These are phyloP conservation scores for Kryptolebias marmoratus DNA, from an alignment of 2,113 vertebrate genomes.

Conservation along the genomic window DNA sequence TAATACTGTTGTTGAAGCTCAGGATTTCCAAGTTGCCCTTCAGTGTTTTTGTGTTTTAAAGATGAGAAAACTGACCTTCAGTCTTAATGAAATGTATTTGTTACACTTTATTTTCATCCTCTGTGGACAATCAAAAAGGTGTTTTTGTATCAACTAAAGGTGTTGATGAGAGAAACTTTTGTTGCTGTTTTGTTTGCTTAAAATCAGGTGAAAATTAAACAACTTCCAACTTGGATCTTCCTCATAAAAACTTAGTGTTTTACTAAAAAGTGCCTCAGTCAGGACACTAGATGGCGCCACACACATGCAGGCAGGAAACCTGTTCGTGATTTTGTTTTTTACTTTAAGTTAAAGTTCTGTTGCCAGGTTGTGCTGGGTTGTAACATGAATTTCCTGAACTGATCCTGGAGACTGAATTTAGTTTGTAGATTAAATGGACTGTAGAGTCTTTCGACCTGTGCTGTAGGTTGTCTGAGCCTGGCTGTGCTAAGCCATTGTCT, in stretches of 20 bases:
- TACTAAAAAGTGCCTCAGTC: background rate
- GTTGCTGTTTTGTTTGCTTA: background rate
- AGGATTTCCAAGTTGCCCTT: background rate
- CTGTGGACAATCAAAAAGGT: background rate
- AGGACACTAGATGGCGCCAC: slow-evolving; percentile 44
- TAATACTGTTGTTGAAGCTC: background rate
- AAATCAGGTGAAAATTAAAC: slow-evolving; percentile 1
- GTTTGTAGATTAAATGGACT: no score
- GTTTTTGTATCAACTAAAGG: slow-evolving; percentile 5
- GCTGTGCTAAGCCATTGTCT: no score
- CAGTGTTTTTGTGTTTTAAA: background rate
- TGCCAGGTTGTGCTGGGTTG: no score
- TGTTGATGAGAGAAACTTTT: background rate
- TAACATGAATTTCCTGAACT: no score
- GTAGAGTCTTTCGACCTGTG: no score
- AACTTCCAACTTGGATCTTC: background rate
- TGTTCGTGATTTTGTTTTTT: no score
- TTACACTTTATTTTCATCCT: background rate
- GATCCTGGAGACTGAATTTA: no score
- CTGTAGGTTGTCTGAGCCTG: no score
- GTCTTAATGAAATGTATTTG: background rate
- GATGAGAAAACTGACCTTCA: background rate
- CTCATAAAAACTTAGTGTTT: no score
- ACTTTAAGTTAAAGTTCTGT: no score
- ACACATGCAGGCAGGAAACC: background rate